These are phyloP conservation scores for Platycheirus rosarum DNA, from an alignment of 2,888 invertebrate genomes.

Conservation along the genomic window DNA sequence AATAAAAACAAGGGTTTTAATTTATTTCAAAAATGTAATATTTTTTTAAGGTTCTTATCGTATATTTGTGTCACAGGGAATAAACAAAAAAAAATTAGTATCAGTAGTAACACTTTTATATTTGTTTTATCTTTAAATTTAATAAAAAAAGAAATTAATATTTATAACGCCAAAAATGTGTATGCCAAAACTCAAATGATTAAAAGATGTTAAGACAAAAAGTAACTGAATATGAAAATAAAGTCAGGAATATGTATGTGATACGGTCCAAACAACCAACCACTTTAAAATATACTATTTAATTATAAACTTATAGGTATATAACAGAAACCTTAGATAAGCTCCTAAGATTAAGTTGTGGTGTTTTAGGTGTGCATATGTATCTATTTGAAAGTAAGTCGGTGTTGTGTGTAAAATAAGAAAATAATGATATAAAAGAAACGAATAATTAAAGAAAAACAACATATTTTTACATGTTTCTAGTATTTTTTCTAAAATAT, in stretches of 20 bases:
- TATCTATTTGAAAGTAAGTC: background rate
- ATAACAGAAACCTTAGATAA: background rate
- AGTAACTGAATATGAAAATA: conserved; percentile 15
- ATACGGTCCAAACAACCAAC: conserved; percentile 47
- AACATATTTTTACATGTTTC: conserved; percentile 30
- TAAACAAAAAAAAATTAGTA: too few species aligned
- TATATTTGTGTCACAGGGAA: too few species aligned
- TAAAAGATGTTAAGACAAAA: background rate
- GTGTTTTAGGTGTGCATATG: background rate
- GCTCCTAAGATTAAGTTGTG: background rate
- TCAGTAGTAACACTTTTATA: too few species aligned
- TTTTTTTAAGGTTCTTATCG: too few species aligned
- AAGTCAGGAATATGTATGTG: conserved; percentile 62
- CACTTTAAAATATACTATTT: background rate
- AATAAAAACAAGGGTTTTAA: too few species aligned
- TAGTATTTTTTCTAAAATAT: conserved; percentile 18
- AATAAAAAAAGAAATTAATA: background rate
- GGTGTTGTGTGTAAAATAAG: background rate
- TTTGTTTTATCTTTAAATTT: too few species aligned
- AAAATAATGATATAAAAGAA: background rate
- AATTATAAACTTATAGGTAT: background rate
- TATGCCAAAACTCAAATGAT: background rate
- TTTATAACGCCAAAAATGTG: background rate
- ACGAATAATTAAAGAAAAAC: conserved; percentile 5
- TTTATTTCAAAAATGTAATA: too few species aligned